phyloP scores from a whole-genome alignment of 2,888 invertebrate genomes.

The Amitus sp. region DNA sequence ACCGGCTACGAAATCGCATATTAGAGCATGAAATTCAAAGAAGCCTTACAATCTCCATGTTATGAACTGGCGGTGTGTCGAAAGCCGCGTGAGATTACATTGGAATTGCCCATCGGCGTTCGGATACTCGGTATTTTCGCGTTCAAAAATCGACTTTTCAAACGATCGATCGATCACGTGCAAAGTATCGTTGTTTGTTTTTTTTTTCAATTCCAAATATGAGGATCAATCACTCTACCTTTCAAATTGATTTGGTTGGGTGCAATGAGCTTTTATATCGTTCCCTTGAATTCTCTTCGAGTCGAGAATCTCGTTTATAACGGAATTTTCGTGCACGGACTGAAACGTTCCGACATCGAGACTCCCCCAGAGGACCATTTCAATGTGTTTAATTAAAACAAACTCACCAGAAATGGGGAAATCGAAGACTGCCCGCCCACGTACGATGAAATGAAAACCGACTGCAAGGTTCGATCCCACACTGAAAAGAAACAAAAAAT shows the following conservation, averaged over 20 bases:
- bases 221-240: too few relatives aligned
- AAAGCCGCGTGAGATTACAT: background rate
- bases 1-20: background rate
- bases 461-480: too few relatives aligned
- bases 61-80: background rate
- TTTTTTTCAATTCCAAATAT: too few relatives aligned
- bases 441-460: background rate
- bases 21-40: constrained; percentile 7
- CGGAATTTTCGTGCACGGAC: background rate
- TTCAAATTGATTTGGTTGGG: too few relatives aligned
- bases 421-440: too few relatives aligned
- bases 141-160: too few relatives aligned
- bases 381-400: background rate
- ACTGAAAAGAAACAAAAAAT: too few relatives aligned
- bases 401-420: background rate
- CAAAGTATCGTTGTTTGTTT: too few relatives aligned
- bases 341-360: background rate
- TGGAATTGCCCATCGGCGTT: too few relatives aligned
- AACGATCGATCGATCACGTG: too few relatives aligned
- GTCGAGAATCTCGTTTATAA: background rate
- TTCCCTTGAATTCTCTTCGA: background rate
- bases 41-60: background rate
- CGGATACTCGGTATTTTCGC: too few relatives aligned
- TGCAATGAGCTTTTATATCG: background rate
- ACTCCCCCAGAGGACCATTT: constrained; percentile 1